phyloP scores from a whole-genome alignment of 2,113 vertebrate genomes.

The Lepus americanus region DNA sequence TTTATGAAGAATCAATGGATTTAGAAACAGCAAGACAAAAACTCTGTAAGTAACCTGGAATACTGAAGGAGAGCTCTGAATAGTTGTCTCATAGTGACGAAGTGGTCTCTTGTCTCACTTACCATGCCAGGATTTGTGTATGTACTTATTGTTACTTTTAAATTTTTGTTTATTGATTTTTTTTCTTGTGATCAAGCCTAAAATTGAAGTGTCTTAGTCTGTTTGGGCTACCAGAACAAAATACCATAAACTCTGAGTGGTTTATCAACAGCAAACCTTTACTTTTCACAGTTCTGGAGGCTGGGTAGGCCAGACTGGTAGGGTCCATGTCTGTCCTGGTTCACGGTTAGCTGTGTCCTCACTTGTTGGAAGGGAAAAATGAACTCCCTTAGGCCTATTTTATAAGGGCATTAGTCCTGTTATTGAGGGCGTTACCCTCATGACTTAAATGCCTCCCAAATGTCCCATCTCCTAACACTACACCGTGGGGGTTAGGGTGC shows the following conservation, averaged over 20 bases:
- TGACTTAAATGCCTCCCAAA: neutral
- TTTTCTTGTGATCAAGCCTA: neutral
- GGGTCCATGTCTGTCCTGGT: neutral
- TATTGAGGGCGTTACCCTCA: neutral
- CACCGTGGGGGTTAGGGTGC: neutral
- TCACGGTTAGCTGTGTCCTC: neutral
- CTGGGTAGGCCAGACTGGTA: neutral
- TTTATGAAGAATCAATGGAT: neutral
- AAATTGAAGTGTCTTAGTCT: neutral
- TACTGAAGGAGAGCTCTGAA: neutral
- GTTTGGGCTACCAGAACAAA: neutral
- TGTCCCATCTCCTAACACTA: neutral
- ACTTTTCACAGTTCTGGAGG: neutral
- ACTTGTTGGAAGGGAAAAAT: neutral
- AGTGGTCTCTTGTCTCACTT: neutral
- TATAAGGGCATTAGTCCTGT: neutral
- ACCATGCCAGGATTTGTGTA: neutral
- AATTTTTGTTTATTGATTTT: neutral
- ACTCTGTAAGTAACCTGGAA: neutral
- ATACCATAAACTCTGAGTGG: neutral
- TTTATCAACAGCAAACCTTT: neutral
- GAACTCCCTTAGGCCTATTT: neutral
- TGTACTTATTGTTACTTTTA: neutral
- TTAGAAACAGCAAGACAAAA: constrained; percentile 41
- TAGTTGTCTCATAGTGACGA: neutral